Evolutionary conservation across 2,113 vertebrate genomes (phyloP).

Genomic region (Pyrgilauda ruficollis): DNA sequence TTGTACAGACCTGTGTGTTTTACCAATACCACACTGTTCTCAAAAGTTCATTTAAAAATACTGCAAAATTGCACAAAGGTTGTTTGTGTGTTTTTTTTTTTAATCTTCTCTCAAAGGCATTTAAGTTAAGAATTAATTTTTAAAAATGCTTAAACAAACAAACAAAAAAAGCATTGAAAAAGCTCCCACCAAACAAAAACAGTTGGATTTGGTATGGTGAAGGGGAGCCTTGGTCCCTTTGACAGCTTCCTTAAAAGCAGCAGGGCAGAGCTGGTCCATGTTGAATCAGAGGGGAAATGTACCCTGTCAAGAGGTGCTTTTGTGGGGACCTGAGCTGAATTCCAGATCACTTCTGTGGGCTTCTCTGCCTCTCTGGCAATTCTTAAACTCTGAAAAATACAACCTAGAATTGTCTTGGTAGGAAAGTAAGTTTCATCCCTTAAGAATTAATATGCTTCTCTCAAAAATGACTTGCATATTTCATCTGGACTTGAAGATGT

Average conservation of each 20-base stretch:
- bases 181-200: neutral
- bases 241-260: neutral
- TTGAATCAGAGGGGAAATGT: neutral
- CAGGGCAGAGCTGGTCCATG: neutral
- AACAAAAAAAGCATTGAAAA: neutral
- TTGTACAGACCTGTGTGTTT: neutral
- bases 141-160: neutral
- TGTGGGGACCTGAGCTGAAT: neutral
- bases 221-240: neutral
- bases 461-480: neutral
- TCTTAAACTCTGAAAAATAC: neutral
- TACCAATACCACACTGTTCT: neutral
- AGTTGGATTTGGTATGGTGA: neutral
- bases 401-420: neutral
- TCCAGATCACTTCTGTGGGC: neutral
- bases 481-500: neutral
- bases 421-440: neutral
- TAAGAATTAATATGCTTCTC: neutral
- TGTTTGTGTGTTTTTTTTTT: neutral
- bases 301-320: neutral
- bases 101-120: neutral
- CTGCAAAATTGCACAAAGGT: neutral
- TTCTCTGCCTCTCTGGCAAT: neutral
- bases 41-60: neutral
- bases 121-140: neutral